phyloP scores from a whole-genome alignment of 2,797 vertebrate genomes.

The Furcifer pardalis region DNA sequence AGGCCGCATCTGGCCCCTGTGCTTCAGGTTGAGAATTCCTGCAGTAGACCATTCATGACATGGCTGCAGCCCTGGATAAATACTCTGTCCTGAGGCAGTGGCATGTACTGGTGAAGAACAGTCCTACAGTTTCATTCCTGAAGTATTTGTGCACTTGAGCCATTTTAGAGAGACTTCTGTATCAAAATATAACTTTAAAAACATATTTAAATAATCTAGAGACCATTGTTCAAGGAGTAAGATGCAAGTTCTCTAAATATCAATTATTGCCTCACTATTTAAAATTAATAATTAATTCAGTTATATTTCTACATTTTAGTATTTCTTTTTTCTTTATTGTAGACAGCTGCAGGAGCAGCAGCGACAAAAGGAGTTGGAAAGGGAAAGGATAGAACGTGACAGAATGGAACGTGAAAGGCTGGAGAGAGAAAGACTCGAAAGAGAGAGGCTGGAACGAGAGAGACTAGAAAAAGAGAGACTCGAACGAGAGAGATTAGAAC shows the following conservation, averaged over 20 bases:
- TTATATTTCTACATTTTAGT: slow-evolving; percentile 39
- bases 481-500: slow-evolving; percentile 76
- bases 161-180: background rate
- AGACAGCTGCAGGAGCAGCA: slow-evolving; percentile 89
- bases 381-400: slow-evolving; percentile 84
- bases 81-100: too few relatives aligned
- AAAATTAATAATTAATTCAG: slow-evolving; percentile 42
- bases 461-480: slow-evolving; percentile 77
- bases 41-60: too few relatives aligned
- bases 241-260: background rate
- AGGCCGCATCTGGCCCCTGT: too few relatives aligned
- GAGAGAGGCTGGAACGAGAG: slow-evolving; percentile 80
- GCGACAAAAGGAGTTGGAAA: slow-evolving; percentile 82
- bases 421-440: slow-evolving; percentile 79
- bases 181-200: background rate
- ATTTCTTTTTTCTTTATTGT: slow-evolving; percentile 32
- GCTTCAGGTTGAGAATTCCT: too few relatives aligned
- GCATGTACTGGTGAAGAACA: too few relatives aligned
- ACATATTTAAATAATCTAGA: background rate
- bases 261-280: slow-evolving; percentile 14
- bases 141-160: too few relatives aligned
- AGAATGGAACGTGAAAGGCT: slow-evolving; percentile 81
- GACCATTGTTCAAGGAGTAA: background rate
- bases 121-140: too few relatives aligned
- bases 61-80: too few relatives aligned